Base-by-base conservation (phyloP, 2,113 vertebrate genomes). In the Orycteropus afer region DNA sequence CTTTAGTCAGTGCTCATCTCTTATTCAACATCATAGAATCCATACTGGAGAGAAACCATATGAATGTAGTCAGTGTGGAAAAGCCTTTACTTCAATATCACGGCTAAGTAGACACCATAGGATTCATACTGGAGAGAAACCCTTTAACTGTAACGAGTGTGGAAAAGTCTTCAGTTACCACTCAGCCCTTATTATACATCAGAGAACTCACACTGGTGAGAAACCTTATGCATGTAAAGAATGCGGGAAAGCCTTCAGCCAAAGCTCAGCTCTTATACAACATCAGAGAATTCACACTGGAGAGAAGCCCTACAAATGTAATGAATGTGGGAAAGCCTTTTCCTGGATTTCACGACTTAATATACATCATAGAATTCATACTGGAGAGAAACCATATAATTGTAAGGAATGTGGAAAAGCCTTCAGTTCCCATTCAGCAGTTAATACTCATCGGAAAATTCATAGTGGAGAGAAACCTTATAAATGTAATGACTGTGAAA, bases 161-260 rank as follows among this genome's bases (percentile, higher is more conserved):
- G 98, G 97, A 11, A 98, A 98, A 76, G 96, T 97, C 49, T 98
- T 98, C 82, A 97, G 97, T 67, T 97, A 98, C 40, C 97, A 97
- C 22, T 98, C 97, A 1, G 96, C 97, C 47, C 97, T 98, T 29
- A 96, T 95, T 13, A 95, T 97, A 18, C 97, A 98, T 73, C 97
- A 97, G 84, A 94, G 98, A 59, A 97, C 95, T 78, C 97, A 98
- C 87, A 97, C 97, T 40, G 96, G 97, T 34, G 97, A 98, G 84
- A 97, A 96, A 40, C 97, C 96, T 2, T 98, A 97, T 40, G 89
- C 12, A 0, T 97, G 97, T 71, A 90, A 92, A 65, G 97, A 97
- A 37, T 97, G 97, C 63, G 97, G 97, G 49, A 98, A 97, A 80
- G 91, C 95, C 45, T 98, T 97, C 8, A 97, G 97, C 93, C 97